Evolutionary conservation across 1,140 invertebrate genomes (phyloP).

Genomic region (Plutomurus gul): DNA sequence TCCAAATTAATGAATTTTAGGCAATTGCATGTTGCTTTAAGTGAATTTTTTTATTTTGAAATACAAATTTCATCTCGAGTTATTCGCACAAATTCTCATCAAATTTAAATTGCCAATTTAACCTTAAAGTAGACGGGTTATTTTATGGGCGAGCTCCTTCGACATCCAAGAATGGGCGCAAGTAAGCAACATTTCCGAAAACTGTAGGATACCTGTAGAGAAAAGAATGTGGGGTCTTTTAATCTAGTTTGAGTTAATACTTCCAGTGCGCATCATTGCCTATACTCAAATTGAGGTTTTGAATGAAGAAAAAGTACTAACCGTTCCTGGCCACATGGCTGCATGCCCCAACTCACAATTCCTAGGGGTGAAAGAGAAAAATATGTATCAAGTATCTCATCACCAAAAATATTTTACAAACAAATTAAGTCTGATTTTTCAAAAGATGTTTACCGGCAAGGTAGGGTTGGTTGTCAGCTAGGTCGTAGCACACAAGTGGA

Average conservation of each 20-base stretch:
- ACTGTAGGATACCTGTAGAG: slow-evolving; percentile 34
- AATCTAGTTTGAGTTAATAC: no score
- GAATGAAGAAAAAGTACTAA: not conserved
- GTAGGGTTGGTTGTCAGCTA: not conserved
- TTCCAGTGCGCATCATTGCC: not conserved
- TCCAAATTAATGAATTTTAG: no score
- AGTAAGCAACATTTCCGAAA: slow-evolving; percentile 12
- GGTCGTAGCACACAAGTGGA: slow-evolving; percentile 7
- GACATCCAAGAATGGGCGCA: slow-evolving; percentile 13
- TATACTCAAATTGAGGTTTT: not conserved
- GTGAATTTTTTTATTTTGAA: no score
- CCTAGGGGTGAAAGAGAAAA: not conserved
- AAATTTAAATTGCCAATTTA: no score
- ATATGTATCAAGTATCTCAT: no score
- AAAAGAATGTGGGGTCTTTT: no score
- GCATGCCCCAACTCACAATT: slow-evolving; percentile 28
- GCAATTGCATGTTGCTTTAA: no score
- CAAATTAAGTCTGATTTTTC: no score
- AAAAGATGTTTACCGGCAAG: not conserved
- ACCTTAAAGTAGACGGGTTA: not conserved
- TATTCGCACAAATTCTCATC: no score
- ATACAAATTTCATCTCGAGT: no score
- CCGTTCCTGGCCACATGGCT: slow-evolving; percentile 31
- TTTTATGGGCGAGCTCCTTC: slow-evolving; percentile 38
- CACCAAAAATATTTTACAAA: no score